phyloP scores from a whole-genome alignment of 2,888 invertebrate species.

The Eupeodes latifasciatus region DNA sequence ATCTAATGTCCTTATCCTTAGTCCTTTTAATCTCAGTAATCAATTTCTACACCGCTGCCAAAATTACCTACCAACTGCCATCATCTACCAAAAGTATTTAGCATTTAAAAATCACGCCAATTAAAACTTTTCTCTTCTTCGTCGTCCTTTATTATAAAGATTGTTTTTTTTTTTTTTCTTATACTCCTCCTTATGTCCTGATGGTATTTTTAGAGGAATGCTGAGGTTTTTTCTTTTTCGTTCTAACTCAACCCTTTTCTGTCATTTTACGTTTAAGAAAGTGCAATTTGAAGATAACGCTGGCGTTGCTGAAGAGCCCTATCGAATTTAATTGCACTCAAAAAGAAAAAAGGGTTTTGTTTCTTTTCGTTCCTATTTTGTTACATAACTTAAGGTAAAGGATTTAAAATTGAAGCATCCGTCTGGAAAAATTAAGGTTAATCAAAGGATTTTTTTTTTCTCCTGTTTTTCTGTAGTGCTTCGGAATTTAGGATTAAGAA shows the following conservation, averaged over 20 bases:
- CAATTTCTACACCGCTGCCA: slow-evolving; percentile 60
- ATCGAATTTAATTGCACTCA: slow-evolving; percentile 68
- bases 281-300: slow-evolving; percentile 68
- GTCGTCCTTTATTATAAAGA: background rate
- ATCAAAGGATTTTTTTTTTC: slow-evolving; percentile 57
- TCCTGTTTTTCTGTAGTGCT: background rate
- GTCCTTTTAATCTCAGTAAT: slow-evolving; percentile 63
- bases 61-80: slow-evolving; percentile 62
- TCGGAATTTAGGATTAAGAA: slow-evolving; percentile 56
- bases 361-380: background rate
- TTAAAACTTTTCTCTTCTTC: slow-evolving; percentile 68
- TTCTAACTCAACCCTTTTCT: slow-evolving; percentile 55
- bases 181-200: background rate
- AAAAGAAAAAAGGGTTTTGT: slow-evolving; percentile 19
- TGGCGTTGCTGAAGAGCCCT: slow-evolving; percentile 34
- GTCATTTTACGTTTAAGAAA: slow-evolving; percentile 29
- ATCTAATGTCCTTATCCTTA: slow-evolving; percentile 47
- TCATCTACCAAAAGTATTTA: slow-evolving; percentile 66
- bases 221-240: slow-evolving; percentile 29
- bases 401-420: slow-evolving; percentile 54
- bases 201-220: slow-evolving; percentile 8
- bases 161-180: slow-evolving; percentile 1
- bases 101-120: slow-evolving; percentile 75
- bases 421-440: slow-evolving; percentile 64
- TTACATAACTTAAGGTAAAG: slow-evolving; percentile 59